Conservation (phyloP, 2,113 vertebrate genomes). For the Centrocercus urophasianus region DNA sequence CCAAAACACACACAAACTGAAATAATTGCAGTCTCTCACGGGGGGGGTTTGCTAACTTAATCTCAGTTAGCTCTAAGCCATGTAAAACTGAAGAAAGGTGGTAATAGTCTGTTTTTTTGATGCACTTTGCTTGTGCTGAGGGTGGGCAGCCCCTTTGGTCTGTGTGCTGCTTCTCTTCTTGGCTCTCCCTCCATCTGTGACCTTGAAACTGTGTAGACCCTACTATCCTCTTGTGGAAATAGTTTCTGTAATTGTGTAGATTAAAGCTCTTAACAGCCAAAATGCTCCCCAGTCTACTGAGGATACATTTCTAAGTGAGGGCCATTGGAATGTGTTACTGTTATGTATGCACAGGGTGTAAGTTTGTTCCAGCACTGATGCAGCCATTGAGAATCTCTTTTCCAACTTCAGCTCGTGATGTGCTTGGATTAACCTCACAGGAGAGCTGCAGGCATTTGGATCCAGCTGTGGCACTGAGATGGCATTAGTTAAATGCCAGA, state of each 20-base stretch:
- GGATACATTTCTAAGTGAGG: neutral
- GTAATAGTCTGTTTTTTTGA: neutral
- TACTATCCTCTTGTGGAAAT: neutral
- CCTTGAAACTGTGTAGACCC: neutral
- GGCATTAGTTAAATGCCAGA: neutral
- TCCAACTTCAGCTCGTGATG: neutral
- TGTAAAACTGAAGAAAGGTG: neutral
- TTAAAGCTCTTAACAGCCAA: constrained; percentile 11
- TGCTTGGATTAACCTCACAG: neutral
- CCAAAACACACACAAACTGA: neutral
- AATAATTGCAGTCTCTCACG: neutral
- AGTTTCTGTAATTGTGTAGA: neutral
- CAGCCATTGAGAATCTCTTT: neutral
- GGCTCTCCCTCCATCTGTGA: neutral
- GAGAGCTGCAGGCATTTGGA: neutral
- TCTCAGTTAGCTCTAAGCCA: neutral
- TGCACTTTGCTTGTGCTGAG: neutral
- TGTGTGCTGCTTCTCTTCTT: neutral
- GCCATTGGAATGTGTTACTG: rapidly evolving
- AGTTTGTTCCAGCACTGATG: neutral
- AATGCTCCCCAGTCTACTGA: neutral
- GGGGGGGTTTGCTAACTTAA: neutral
- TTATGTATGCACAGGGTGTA: neutral
- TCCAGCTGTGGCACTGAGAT: neutral
- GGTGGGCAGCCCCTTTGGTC: rapidly evolving